Evolutionary conservation across 2,113 vertebrate genomes (phyloP).

Genomic region (Mesembrinibis cayennensis): DNA sequence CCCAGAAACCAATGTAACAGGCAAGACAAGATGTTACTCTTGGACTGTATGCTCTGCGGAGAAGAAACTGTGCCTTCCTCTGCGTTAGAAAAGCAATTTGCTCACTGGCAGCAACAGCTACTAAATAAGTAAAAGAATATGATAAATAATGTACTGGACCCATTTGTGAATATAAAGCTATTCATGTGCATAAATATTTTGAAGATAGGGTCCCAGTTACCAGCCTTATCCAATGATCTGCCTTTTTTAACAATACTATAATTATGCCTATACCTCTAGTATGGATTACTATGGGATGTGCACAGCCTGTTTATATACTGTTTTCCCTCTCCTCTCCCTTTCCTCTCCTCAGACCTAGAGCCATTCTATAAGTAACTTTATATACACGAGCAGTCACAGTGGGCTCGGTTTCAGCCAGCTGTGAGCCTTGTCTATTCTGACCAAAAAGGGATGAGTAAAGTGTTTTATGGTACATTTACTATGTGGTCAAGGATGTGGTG

Average conservation of each 20-base stretch:
- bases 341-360: not conserved
- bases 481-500: not conserved
- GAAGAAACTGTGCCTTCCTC: not conserved
- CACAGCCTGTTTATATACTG: not conserved
- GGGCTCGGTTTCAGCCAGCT: not conserved
- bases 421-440: not conserved
- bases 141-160: conserved; percentile 53
- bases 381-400: not conserved
- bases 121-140: conserved; percentile 61
- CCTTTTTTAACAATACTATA: not conserved
- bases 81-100: conserved; percentile 10
- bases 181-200: conserved; percentile 27
- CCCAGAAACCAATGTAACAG: not conserved
- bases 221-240: not conserved
- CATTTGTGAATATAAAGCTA: conserved; percentile 20
- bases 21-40: not conserved
- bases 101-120: conserved; percentile 14
- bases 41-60: not conserved
- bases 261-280: not conserved
- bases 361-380: not conserved
- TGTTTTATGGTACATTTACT: not conserved
- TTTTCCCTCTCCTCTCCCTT: not conserved
- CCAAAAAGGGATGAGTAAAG: not conserved
- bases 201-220: not conserved
- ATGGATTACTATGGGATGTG: not conserved